A percentile compares a stretch with the other conserved stretches of the same genome.
These are phyloP conservation scores for Strix aluco DNA, from an alignment of 2,113 vertebrate genomes.

Conservation along the genomic window DNA sequence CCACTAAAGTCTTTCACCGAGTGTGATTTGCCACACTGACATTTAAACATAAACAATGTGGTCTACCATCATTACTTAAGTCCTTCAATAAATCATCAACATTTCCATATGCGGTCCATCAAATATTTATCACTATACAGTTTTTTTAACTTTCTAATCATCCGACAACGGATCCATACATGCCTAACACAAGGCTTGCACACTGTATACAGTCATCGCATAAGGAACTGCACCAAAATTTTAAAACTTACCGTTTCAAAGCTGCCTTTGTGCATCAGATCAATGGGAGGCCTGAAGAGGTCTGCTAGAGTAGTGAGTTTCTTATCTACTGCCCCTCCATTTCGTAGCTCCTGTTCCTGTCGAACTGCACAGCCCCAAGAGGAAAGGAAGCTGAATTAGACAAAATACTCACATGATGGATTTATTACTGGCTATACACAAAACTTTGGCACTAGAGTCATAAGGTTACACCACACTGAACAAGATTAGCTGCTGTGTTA, in stretches of 20 bases:
- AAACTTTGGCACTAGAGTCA: background rate
- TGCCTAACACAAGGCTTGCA: background rate
- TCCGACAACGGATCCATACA: fast-evolving
- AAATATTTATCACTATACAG: background rate
- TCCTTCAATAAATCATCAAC: background rate
- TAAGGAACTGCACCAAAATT: background rate
- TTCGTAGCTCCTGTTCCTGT: constrained; percentile 97
- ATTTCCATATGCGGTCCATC: background rate
- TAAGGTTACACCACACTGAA: background rate
- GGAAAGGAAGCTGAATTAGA: constrained; percentile 4
- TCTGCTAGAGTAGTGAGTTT: constrained; percentile 97
- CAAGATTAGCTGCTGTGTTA: background rate
- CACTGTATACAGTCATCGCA: background rate
- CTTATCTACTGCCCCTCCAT: constrained; percentile 95
- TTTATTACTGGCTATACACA: background rate
- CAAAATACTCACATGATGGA: background rate
- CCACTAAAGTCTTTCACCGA: background rate
- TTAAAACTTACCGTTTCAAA: constrained; percentile 91
- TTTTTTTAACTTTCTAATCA: background rate
- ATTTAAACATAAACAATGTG: fast-evolving
- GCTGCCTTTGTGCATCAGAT: constrained; percentile 99
- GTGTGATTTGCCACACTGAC: background rate
- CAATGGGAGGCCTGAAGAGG: constrained; percentile 96
- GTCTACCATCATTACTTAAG: background rate
- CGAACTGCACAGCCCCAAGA: constrained; percentile 81